Conservation (phyloP, 2,888 invertebrate genomes). For the Stomorhina lunata region DNA sequence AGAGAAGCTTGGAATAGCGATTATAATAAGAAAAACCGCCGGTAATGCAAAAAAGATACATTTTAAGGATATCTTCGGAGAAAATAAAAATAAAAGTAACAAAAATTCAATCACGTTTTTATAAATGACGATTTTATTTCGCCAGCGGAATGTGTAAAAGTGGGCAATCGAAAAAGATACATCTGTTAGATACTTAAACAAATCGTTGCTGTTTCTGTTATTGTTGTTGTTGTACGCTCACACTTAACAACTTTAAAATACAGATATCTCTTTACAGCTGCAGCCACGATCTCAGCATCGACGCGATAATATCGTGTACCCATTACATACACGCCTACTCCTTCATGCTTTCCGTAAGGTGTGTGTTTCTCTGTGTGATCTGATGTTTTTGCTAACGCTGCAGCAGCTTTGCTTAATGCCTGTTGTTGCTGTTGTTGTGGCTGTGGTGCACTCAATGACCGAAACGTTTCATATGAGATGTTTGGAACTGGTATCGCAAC, state of each 20-base stretch:
- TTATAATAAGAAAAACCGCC: constrained; percentile 25
- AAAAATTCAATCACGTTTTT: constrained; percentile 37
- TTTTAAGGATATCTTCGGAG: constrained; percentile 3
- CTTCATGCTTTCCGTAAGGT: constrained; percentile 8
- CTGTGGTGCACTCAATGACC: constrained; percentile 28
- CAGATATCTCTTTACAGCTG: constrained; percentile 41
- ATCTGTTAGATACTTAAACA: constrained; percentile 64
- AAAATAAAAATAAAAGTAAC: constrained; percentile 7
- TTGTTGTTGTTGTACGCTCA: constrained; percentile 38
- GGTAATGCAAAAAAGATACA: constrained; percentile 33
- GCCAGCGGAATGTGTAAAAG: background rate
- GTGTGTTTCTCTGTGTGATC: constrained; percentile 2
- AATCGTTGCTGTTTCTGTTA: constrained; percentile 7
- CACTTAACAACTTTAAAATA: constrained; percentile 39
- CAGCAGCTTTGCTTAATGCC: constrained; percentile 10
- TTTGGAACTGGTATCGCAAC: constrained; percentile 1
- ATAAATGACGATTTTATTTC: background rate
- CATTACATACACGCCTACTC: constrained; percentile 62
- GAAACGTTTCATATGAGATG: constrained; percentile 27
- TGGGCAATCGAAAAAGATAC: constrained; percentile 49
- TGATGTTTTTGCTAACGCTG: background rate
- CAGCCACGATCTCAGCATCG: constrained; percentile 5
- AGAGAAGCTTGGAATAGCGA: background rate
- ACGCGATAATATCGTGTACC: constrained; percentile 10
- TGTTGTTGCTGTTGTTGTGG: background rate